Percentiles rank a stretch among this genome's conserved stretches.
phyloP scores from a whole-genome alignment of 1,140 invertebrate species.

The Schmidtea mediterranea region DNA sequence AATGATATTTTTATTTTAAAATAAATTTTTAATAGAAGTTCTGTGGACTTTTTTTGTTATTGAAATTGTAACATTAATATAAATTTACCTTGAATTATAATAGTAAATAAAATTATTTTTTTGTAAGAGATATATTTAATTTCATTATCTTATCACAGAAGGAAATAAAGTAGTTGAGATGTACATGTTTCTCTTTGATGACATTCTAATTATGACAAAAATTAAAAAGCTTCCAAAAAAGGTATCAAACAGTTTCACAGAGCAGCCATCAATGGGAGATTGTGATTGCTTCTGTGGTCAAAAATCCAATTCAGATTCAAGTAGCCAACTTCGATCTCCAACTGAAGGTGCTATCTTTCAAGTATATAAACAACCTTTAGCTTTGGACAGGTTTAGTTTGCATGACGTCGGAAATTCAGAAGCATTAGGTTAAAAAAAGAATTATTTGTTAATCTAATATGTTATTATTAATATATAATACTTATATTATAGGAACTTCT shows the following conservation, averaged over 20 bases:
- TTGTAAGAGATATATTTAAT: background rate
- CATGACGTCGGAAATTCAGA: constrained; percentile 36
- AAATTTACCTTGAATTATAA: too few relatives aligned
- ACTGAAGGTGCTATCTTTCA: constrained; percentile 31
- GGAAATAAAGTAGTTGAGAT: constrained; percentile 33
- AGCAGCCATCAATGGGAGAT: background rate
- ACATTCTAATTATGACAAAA: constrained; percentile 40
- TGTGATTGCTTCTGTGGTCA: background rate
- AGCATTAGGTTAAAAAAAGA: constrained; percentile 26
- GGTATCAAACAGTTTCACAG: constrained; percentile 16
- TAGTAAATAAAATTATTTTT: too few relatives aligned
- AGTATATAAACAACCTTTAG: constrained; percentile 39
- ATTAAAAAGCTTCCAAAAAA: constrained; percentile 37
- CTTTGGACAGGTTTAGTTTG: constrained; percentile 38
- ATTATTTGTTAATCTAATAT: background rate
- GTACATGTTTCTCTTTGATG: constrained; percentile 41
- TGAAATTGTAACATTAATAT: too few relatives aligned
- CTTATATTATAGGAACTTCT: too few relatives aligned
- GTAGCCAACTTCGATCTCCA: constrained; percentile 3
- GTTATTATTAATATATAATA: too few relatives aligned
- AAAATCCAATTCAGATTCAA: constrained; percentile 5
- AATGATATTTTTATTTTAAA: too few relatives aligned
- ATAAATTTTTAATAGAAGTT: too few relatives aligned
- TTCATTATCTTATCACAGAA: constrained; percentile 17
- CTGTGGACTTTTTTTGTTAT: too few relatives aligned